phyloP scores from a whole-genome alignment of 1,140 invertebrate species.

The Aphelenchoides avenae region DNA sequence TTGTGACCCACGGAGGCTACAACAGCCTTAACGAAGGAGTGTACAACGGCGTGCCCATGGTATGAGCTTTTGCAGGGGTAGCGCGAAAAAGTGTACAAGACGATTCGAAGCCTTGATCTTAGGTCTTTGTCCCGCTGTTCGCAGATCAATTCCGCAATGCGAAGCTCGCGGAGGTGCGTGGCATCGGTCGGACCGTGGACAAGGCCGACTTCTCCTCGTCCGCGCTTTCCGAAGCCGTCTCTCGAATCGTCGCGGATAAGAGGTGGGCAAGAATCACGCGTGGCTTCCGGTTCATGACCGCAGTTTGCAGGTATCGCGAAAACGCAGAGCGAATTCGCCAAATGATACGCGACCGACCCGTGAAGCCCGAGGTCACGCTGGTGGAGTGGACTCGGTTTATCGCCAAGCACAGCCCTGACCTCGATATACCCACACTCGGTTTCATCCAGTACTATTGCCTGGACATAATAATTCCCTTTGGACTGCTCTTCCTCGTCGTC shows the following conservation, averaged over 20 bases:
- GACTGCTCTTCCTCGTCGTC: background rate
- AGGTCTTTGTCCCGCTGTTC: slow-evolving; percentile 33
- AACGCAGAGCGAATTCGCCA: no score
- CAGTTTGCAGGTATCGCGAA: slow-evolving; percentile 1
- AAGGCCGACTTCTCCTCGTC: slow-evolving; percentile 16
- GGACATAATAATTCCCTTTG: slow-evolving; percentile 12
- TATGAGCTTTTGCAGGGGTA: no score
- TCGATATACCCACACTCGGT: background rate
- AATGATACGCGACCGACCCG: slow-evolving; percentile 4
- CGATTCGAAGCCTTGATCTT: no score
- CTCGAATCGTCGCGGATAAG: no score
- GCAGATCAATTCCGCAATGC: slow-evolving; percentile 34
- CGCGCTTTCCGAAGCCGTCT: no score
- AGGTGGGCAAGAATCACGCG: no score
- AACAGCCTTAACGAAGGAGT: slow-evolving; percentile 34
- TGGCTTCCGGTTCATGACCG: background rate
- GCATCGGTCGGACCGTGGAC: slow-evolving; percentile 18
- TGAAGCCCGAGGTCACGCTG: background rate
- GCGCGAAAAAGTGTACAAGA: no score
- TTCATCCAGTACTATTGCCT: slow-evolving; percentile 12
- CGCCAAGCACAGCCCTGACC: background rate
- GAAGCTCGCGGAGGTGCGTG: slow-evolving; percentile 20
- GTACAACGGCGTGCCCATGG: slow-evolving; percentile 35
- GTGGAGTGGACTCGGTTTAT: slow-evolving; percentile 7
- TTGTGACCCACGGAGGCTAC: slow-evolving; percentile 41